Evolutionary conservation across 1,140 invertebrate genomes (phyloP).

Genomic region (Portunus trituberculatus): DNA sequence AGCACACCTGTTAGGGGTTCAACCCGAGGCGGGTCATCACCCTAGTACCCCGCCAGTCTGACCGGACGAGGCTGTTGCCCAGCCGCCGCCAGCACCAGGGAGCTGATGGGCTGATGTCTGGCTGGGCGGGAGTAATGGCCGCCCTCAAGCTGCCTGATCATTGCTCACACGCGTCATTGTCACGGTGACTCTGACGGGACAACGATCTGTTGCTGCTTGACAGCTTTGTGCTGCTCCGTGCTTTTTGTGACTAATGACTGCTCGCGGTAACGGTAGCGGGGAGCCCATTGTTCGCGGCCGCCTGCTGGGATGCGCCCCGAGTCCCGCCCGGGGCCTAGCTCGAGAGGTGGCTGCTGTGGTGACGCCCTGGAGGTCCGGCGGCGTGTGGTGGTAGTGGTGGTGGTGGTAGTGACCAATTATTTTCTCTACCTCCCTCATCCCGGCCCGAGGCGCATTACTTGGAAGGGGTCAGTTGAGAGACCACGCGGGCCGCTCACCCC

Average conservation of each 20-base stretch:
- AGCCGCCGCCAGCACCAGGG: neutral
- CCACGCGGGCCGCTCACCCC: too few species aligned
- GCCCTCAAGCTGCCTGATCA: neutral
- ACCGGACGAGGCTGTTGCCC: slow-evolving; percentile 5
- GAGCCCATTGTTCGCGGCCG: neutral
- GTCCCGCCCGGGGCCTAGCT: neutral
- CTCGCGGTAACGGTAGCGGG: neutral
- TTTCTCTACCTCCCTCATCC: neutral
- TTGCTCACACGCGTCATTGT: neutral
- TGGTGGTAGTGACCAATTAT: neutral
- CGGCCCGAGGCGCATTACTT: neutral
- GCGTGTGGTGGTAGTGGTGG: neutral
- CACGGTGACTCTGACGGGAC: neutral
- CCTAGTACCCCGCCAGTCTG: too few species aligned
- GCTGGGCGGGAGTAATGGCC: neutral
- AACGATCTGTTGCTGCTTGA: neutral
- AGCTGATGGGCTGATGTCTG: neutral
- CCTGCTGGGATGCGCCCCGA: neutral
- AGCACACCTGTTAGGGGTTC: neutral
- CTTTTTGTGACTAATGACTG: neutral
- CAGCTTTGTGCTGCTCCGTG: neutral
- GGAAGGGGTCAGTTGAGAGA: neutral
- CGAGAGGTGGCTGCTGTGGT: neutral
- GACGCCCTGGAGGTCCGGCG: neutral
- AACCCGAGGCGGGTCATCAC: neutral